Conservation (phyloP, 2,113 vertebrate genomes). For the Cichladusa arquata region DNA sequence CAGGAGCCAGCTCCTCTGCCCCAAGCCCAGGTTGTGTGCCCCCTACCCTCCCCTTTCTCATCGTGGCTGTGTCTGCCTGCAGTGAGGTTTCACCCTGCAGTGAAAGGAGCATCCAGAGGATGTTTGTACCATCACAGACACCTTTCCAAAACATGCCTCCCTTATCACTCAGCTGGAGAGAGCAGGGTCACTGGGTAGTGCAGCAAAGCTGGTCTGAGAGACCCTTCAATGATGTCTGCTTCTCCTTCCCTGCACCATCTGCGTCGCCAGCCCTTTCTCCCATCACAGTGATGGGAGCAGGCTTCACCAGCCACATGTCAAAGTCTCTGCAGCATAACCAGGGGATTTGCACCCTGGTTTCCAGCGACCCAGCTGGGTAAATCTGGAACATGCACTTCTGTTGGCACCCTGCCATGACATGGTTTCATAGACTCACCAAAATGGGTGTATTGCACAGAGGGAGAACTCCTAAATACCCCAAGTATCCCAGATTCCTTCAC, state of each 20-base stretch:
- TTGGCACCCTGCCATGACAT: not conserved
- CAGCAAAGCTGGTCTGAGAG: not conserved
- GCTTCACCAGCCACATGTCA: not conserved
- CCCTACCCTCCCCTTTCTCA: rapidly evolving
- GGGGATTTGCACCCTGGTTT: not conserved
- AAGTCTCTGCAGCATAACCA: not conserved
- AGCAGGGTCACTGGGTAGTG: not conserved
- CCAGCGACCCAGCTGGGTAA: not conserved
- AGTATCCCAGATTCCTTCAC: not conserved
- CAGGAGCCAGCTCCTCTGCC: not conserved
- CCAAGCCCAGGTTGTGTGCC: not conserved
- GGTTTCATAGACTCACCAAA: not conserved
- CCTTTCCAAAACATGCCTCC: not conserved
- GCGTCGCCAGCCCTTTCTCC: not conserved
- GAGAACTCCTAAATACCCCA: not conserved
- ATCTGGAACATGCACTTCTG: not conserved
- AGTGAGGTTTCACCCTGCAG: not conserved
- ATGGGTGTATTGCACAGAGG: not conserved
- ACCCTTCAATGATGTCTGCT: rapidly evolving
- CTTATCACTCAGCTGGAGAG: not conserved
- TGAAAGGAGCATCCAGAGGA: not conserved
- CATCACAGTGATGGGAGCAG: not conserved
- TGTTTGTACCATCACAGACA: not conserved
- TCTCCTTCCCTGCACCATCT: not conserved
- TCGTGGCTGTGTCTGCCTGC: rapidly evolving